These are phyloP conservation scores for Dasypogon diadema DNA, from an alignment of 2,888 invertebrate species.

Conservation along the genomic window DNA sequence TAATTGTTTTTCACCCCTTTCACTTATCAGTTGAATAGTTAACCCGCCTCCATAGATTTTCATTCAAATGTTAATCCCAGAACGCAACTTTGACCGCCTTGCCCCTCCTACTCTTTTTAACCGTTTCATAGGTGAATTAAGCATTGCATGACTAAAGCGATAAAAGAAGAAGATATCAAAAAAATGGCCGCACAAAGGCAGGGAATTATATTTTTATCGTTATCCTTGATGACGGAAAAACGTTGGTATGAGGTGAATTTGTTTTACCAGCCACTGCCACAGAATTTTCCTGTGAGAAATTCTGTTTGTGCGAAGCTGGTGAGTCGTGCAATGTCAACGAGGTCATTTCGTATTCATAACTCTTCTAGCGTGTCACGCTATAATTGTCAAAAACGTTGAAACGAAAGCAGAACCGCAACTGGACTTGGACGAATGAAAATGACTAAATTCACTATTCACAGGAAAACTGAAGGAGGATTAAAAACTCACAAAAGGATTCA, in stretches of 20 bases:
- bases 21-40: constrained; percentile 55
- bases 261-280: constrained; percentile 54
- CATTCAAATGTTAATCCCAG: constrained; percentile 53
- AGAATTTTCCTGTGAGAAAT: constrained; percentile 34
- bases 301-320: constrained; percentile 43
- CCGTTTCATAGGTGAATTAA: constrained; percentile 36
- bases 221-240: constrained; percentile 54
- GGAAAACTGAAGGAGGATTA: background rate
- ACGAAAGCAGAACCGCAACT: constrained; percentile 14
- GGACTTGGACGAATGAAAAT: constrained; percentile 1
- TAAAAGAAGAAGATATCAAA: constrained; percentile 56
- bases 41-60: constrained; percentile 50
- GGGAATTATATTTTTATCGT: constrained; percentile 56
- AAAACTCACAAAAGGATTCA: constrained; percentile 40
- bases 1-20: constrained; percentile 56
- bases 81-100: constrained; percentile 42
- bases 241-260: constrained; percentile 52
- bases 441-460: constrained; percentile 23
- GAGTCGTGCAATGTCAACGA: constrained; percentile 57
- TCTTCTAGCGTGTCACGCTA: constrained; percentile 56
- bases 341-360: constrained; percentile 57
- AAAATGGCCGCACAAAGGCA: constrained; percentile 52
- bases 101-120: background rate
- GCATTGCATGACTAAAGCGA: constrained; percentile 55
- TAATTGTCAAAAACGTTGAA: constrained; percentile 53